Base-by-base conservation (phyloP, 1,140 invertebrate genomes). In the Orchesella cincta region DNA sequence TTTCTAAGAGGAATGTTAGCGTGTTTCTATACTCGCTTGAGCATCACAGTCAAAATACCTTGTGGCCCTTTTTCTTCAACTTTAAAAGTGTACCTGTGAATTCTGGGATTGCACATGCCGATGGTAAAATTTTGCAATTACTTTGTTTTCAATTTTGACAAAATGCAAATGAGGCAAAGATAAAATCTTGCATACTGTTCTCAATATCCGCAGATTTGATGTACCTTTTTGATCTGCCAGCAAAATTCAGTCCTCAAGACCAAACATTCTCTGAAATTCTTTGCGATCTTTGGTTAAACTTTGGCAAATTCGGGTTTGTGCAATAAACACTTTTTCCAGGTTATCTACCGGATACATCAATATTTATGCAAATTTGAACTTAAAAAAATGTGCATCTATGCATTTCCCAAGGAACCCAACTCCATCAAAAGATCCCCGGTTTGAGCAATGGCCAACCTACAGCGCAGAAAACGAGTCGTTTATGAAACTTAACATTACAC, bases 21-120 rank as follows among this genome's bases (percentile, higher is more conserved):
- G 75, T 76, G 12, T 76, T 39, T 36, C 46, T 76, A 26, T 76
- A 76, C 31, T 64, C 31, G 12, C 72, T 71, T 54, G 67, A 76
- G n/a, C 33, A 76, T 35, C 31, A 64, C 39, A 28, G 8, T 8
- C 34, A 36, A n/a, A 64, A 35, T 34, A 18, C 33, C 5, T 1
- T 76, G 1, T 76, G 74, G 74, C 28, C 31, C 23, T 23, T 23
- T 33, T 14, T 35, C 23, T 64, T 36, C 5, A 34, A 34, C 18
- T 26, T 14, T 5, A 35, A 1, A 8, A 54, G 67, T 5, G 8
- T 34, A 31, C 52, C 52, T 34, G 57, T 76, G 18, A 14, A 31
- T 16, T 33, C 3, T n/a, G 74, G 74, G 14, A 54, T 62, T 23
- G 34, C 33, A 20, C 73, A 74, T 57, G 31, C 8, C 14, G 71